Percentiles rank a stretch among this genome's conserved stretches.
These are phyloP conservation scores for Apogon hyalosoma DNA, from an alignment of 2,797 vertebrate species.

Conservation along the genomic window DNA sequence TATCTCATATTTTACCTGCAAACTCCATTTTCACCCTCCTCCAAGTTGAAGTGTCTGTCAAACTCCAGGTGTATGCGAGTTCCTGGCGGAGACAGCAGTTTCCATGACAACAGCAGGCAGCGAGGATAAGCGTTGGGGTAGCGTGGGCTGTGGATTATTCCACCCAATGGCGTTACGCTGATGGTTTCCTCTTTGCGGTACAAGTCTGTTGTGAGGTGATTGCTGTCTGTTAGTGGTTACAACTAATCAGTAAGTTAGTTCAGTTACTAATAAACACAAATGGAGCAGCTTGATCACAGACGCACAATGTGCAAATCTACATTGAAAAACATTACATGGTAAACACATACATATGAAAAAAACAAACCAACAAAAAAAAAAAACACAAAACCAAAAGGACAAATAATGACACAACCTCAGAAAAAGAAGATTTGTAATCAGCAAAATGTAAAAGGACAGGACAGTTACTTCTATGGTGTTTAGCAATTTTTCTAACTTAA, in stretches of 20 bases:
- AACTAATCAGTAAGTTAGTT: conserved; percentile 91
- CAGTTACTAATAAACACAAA: conserved; percentile 80
- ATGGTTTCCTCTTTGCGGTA: conserved; percentile 93
- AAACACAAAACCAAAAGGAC: not conserved
- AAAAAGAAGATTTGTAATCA: not conserved
- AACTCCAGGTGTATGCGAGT: conserved; percentile 93
- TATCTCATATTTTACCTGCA: conserved; percentile 88
- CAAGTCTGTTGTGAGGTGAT: conserved; percentile 96
- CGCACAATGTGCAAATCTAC: conserved; percentile 14
- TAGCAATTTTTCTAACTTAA: not conserved
- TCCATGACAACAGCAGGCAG: conserved; percentile 94
- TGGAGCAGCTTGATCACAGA: conserved; percentile 39
- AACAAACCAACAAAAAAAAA: not conserved
- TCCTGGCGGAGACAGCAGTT: conserved; percentile 87
- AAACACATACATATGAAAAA: not conserved
- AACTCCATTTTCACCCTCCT: conserved; percentile 93
- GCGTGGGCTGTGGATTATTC: conserved; percentile 92
- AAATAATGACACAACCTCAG: not conserved
- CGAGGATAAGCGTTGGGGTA: conserved; percentile 95
- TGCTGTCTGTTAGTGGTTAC: conserved; percentile 94
- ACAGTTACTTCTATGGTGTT: no score
- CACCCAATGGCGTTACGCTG: conserved; percentile 84
- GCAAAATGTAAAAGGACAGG: not conserved
- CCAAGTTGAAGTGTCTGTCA: conserved; percentile 92
- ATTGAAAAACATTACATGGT: not conserved